A percentile compares a stretch with the other conserved stretches of the same genome.
Evolutionary conservation across 2,113 vertebrate genomes (phyloP).

Genomic region (Gambusia affinis): DNA sequence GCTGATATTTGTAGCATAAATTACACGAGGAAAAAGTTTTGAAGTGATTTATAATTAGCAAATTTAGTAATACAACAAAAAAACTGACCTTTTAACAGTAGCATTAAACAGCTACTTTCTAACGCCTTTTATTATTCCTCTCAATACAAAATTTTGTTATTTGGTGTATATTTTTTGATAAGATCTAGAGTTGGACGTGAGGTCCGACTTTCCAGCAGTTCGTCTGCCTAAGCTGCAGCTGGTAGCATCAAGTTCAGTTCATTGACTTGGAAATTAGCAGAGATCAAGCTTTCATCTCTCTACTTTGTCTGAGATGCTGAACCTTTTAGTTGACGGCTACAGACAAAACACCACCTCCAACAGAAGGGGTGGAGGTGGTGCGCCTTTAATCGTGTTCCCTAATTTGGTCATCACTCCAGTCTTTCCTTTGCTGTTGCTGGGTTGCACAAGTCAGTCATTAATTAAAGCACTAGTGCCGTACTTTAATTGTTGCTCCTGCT

Average conservation of each 20-base stretch:
- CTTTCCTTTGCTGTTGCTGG: background rate
- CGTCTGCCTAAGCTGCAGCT: background rate
- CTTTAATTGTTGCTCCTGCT: background rate
- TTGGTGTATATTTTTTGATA: too few species aligned
- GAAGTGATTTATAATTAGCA: too few species aligned
- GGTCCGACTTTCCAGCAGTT: background rate
- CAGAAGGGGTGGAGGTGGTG: conserved; percentile 3
- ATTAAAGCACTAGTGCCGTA: background rate
- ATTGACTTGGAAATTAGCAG: background rate
- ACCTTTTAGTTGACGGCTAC: background rate
- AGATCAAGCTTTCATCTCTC: conserved; percentile 1
- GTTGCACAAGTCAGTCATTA: background rate
- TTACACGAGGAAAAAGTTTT: too few species aligned
- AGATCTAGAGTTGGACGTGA: background rate
- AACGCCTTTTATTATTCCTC: too few species aligned
- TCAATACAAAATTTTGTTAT: too few species aligned
- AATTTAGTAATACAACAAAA: too few species aligned
- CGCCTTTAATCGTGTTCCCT: background rate
- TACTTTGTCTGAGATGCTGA: conserved; percentile 1
- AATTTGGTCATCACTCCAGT: background rate
- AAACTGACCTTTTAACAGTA: too few species aligned
- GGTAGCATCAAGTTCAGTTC: background rate
- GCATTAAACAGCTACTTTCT: too few species aligned
- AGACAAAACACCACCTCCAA: conserved; percentile 40
- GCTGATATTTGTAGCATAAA: too few species aligned